Evolutionary conservation across 2,888 invertebrate species (phyloP), one percentile per base, ranked within the genome.

Genomic region (Drosophila fungiperda): DNA sequence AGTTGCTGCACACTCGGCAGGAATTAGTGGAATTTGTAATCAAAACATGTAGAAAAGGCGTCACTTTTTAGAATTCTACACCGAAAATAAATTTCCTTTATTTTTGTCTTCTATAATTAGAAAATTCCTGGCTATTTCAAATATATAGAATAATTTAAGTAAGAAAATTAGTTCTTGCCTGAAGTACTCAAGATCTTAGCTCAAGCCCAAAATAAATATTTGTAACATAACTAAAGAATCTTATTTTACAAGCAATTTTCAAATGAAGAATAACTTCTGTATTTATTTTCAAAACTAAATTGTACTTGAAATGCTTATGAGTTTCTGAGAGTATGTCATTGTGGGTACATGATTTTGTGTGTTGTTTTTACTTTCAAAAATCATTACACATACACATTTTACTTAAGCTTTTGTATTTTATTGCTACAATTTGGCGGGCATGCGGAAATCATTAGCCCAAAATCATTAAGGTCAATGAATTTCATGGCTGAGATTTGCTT

Each of bases 401-500:
- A 36, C 32, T 48, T 68, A 36, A 55, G 54, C 55, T 57, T 26
- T 55, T 59, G 38, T 54, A 29, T 73, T 83, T 87, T 74, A 87
- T 81, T 66, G 85, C 87, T 42, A 72, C 69, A 65, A 82, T 87
- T 89, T 82, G 67, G 67, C 68, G 75, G 76, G 58, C 72, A 73
- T 73, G 82, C 73, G 69, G 84, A 89, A 84, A 85, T 77, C 87
- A 82, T 86, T 77, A 80, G 83, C 73, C 69, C 2, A 15, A 54
- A 71, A 89, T 85, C 87, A 85, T 85, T 85, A 89, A 59, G 90
- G 85, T 87, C 90, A 89, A 81, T 76, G 68, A 53, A 73, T 67
- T 76, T 76, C 70, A 82, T 81, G 72, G 61, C 59, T 29, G 36
- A 68, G 78, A 83, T 86, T 74, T 86, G 83, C 83, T 80, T 80